Conservation (phyloP, 2,797 vertebrate species). For the Intellagama lesueurii region DNA sequence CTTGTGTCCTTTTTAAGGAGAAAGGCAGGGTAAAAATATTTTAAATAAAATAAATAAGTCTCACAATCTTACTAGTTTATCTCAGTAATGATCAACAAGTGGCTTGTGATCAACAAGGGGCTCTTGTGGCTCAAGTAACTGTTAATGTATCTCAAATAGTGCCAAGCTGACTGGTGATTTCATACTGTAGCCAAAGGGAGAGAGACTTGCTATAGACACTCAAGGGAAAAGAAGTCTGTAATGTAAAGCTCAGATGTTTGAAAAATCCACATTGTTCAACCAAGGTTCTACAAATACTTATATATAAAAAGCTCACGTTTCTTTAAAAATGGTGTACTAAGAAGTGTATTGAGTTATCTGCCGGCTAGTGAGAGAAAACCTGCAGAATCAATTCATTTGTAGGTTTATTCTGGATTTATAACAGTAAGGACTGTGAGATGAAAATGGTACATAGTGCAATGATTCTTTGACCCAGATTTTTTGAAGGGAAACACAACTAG, state of each 20-base stretch:
- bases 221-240: background rate
- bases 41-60: too few species aligned
- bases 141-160: constrained; percentile 48
- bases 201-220: background rate
- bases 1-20: too few species aligned
- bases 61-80: constrained; percentile 43
- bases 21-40: too few species aligned
- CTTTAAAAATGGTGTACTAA: constrained; percentile 39
- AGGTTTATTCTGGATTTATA: constrained; percentile 57
- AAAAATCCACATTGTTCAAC: background rate
- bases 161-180: constrained; percentile 71
- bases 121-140: constrained; percentile 50
- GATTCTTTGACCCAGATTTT: constrained; percentile 70
- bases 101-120: constrained; percentile 52
- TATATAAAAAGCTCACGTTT: constrained; percentile 52
- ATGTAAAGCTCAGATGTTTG: background rate
- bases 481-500: constrained; percentile 62
- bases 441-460: constrained; percentile 63
- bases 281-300: constrained; percentile 32
- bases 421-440: constrained; percentile 51
- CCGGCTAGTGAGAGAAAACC: background rate
- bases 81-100: constrained; percentile 52
- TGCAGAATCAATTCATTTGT: constrained; percentile 39
- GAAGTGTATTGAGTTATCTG: background rate
- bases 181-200: constrained; percentile 48